Evolutionary conservation across 2,113 vertebrate genomes (phyloP), one percentile per base, ranked within the genome.

Genomic region (Oryzias melastigma): DNA sequence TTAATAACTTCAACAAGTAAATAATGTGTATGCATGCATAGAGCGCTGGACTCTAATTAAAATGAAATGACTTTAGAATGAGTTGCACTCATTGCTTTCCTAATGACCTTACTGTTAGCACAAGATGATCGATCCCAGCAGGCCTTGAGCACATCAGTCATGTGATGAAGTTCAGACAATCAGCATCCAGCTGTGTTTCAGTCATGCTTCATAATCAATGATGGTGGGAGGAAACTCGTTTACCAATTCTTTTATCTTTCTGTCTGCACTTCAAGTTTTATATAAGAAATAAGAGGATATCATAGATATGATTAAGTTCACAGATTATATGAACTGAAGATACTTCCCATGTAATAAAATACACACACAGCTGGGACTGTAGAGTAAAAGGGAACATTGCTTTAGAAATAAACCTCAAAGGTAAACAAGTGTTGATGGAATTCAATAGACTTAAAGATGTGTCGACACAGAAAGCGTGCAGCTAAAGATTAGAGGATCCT

Each of bases 241-340:
- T 7, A 29, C 27, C 7, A 8, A 29, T 29, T 29, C 27, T 7
- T 29, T 29, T 2, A 29, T 29, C 27, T 29, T 1, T 7, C 27
- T 29, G 27, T 29, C 27, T 29, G 27, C 27, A 7, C 27, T 29
- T 29, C 27, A 29, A 29, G 27, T 29, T 29, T 29, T 22, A 3
- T 22, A 22, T 7, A 29, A 29, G 27, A 29, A 29, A 29, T 29
- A 29, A 29, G 27, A 29, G 6, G 27, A 29, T 8, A 22, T 22
- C 22, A 29, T 29, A 29, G 27, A 29, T 29, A 7, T 29, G 27
- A 29, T 29, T 29, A 29, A 29, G 27, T 29, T 13, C 51, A 25
- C 19, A 62, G 55, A 52, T 22, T 3, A 22, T 51, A n/a, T 57
- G 69, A 64, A 56, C 73, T 84, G 82, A 68, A 54, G 62, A 66